Conservation (phyloP, 2,113 vertebrate species). For the Phrynocephalus versicolor region DNA sequence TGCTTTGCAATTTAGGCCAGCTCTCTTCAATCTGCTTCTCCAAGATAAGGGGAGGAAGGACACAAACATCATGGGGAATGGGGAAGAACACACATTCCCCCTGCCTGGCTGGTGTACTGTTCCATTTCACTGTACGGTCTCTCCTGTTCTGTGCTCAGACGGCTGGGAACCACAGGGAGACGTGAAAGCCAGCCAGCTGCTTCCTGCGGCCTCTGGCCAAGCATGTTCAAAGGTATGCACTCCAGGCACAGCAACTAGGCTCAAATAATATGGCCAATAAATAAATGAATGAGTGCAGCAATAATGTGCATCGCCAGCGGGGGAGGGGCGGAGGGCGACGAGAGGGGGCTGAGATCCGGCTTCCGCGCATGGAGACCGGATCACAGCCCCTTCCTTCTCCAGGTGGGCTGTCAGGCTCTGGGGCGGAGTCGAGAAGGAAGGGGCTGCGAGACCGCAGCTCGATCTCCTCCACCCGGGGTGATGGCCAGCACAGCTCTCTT, state of each 20-base stretch:
- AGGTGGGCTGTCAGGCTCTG: too few relatives aligned
- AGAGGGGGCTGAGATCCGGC: too few relatives aligned
- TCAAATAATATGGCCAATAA: background rate
- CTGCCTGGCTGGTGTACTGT: background rate
- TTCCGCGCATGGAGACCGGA: too few relatives aligned
- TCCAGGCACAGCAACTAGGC: background rate
- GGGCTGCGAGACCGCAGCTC: too few relatives aligned
- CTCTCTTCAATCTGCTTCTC: constrained; percentile 16
- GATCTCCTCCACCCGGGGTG: too few relatives aligned
- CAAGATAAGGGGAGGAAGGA: constrained; percentile 54
- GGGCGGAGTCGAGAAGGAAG: too few relatives aligned
- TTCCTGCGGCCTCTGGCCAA: background rate
- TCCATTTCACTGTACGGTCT: background rate
- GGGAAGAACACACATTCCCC: background rate
- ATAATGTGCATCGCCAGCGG: too few relatives aligned
- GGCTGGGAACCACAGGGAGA: too few relatives aligned
- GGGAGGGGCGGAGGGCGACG: too few relatives aligned
- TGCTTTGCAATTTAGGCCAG: background rate
- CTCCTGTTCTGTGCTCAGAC: background rate
- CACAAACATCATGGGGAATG: too few relatives aligned
- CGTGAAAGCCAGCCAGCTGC: background rate
- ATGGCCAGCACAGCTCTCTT: too few relatives aligned
- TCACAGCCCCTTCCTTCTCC: too few relatives aligned
- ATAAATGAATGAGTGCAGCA: background rate
- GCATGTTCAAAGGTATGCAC: background rate